These are phyloP conservation scores for Gallinago undulata DNA, from an alignment of 2,113 vertebrate genomes.

Conservation along the genomic window DNA sequence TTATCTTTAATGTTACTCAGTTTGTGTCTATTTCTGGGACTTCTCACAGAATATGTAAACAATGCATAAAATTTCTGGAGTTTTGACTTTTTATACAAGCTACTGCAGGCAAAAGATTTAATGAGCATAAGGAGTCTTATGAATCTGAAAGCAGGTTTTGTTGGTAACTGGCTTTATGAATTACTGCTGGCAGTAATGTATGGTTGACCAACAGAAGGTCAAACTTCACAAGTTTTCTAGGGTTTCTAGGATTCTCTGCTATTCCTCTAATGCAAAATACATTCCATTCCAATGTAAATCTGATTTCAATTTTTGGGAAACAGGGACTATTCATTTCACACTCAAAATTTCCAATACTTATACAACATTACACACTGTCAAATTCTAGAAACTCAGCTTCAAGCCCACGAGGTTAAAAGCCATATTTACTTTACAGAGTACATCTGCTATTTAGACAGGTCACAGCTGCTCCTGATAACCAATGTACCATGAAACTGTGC, in stretches of 20 bases:
- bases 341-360: background rate
- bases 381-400: background rate
- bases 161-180: background rate
- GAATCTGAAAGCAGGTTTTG: background rate
- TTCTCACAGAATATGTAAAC: background rate
- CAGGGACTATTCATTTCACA: background rate
- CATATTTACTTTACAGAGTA: background rate
- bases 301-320: background rate
- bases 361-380: background rate
- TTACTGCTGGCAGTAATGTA: background rate
- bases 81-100: background rate
- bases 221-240: background rate
- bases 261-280: background rate
- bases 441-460: background rate
- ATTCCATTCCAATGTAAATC: background rate
- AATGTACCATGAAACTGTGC: background rate
- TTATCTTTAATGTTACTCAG: background rate
- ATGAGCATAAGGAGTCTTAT: background rate
- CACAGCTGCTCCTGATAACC: background rate
- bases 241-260: background rate
- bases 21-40: background rate
- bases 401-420: fast-evolving
- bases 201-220: background rate
- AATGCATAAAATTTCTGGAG: background rate
- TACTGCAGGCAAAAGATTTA: background rate